Evolutionary conservation across 2,888 invertebrate genomes (phyloP).

Genomic region (Acleris laterana): DNA sequence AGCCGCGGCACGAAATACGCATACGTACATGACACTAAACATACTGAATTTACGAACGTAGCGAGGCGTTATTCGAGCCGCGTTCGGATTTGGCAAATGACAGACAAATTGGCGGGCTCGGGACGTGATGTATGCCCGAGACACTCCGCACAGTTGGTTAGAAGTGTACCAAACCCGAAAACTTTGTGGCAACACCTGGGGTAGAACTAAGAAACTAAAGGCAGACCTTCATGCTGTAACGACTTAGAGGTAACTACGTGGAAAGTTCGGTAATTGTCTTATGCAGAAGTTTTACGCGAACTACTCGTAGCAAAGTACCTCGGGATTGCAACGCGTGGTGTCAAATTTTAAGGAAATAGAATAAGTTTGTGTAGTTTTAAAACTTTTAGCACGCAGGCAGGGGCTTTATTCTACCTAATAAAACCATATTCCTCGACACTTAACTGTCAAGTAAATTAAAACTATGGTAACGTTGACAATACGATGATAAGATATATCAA

Average conservation of each 20-base stretch:
- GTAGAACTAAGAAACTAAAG: constrained; percentile 25
- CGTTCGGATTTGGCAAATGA: constrained; percentile 72
- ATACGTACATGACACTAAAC: constrained; percentile 33
- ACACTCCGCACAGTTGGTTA: constrained; percentile 50
- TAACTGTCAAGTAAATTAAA: too few relatives aligned
- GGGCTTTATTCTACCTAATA: neutral
- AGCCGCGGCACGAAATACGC: constrained; percentile 18
- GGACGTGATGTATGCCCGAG: constrained; percentile 67
- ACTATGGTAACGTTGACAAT: too few relatives aligned
- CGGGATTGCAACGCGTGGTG: neutral
- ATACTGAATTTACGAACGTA: constrained; percentile 37
- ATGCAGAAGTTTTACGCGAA: constrained; percentile 30
- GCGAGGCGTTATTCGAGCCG: constrained; percentile 58
- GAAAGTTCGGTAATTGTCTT: constrained; percentile 37
- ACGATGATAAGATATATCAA: too few relatives aligned
- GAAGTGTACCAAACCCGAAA: constrained; percentile 45
- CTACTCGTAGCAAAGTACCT: neutral
- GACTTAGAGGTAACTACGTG: constrained; percentile 32
- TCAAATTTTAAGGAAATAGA: neutral
- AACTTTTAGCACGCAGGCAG: neutral
- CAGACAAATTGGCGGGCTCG: constrained; percentile 69
- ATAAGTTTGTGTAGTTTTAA: neutral
- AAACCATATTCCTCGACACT: neutral
- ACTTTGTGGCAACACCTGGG: constrained; percentile 44
- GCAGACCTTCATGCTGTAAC: constrained; percentile 35